A percentile compares a stretch with the other conserved stretches of the same genome.
These are phyloP conservation scores for Corythornis cristatus DNA, from an alignment of 2,113 vertebrate genomes.

Conservation along the genomic window DNA sequence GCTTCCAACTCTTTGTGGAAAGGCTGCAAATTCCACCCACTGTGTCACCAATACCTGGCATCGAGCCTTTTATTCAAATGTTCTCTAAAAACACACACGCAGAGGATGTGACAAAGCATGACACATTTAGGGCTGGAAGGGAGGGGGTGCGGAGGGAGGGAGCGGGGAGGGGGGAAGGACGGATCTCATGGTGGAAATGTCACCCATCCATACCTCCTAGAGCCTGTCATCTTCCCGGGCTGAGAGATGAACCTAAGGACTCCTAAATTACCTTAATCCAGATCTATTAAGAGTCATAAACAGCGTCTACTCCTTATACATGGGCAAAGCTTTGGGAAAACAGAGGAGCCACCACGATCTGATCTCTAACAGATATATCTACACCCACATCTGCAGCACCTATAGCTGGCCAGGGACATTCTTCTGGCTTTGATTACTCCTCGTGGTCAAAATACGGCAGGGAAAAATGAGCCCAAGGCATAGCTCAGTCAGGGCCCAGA, in stretches of 20 bases:
- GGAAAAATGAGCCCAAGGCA: background rate
- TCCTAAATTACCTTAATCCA: constrained; percentile 78
- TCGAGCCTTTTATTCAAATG: constrained; percentile 88
- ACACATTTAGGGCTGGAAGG: constrained; percentile 76
- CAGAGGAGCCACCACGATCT: background rate
- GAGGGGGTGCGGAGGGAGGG: background rate
- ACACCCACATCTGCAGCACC: background rate
- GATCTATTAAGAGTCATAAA: constrained; percentile 67
- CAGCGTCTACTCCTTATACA: background rate
- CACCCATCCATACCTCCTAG: constrained; percentile 70
- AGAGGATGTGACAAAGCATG: constrained; percentile 80
- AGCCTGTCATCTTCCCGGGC: constrained; percentile 64
- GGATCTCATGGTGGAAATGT: constrained; percentile 72
- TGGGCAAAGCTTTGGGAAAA: background rate
- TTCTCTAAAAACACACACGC: constrained; percentile 83
- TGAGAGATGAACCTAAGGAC: constrained; percentile 45
- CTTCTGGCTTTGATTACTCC: background rate
- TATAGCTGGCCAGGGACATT: background rate
- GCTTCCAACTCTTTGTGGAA: constrained; percentile 90
- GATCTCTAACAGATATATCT: background rate
- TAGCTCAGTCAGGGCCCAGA: background rate
- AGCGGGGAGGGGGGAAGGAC: background rate
- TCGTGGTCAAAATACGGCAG: background rate
- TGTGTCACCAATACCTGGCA: constrained; percentile 93
- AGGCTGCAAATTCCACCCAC: constrained; percentile 85